Evolutionary conservation across 2,113 vertebrate species (phyloP), one percentile per base, ranked within the genome.

Genomic region (Lagenorhynchus albirostris): DNA sequence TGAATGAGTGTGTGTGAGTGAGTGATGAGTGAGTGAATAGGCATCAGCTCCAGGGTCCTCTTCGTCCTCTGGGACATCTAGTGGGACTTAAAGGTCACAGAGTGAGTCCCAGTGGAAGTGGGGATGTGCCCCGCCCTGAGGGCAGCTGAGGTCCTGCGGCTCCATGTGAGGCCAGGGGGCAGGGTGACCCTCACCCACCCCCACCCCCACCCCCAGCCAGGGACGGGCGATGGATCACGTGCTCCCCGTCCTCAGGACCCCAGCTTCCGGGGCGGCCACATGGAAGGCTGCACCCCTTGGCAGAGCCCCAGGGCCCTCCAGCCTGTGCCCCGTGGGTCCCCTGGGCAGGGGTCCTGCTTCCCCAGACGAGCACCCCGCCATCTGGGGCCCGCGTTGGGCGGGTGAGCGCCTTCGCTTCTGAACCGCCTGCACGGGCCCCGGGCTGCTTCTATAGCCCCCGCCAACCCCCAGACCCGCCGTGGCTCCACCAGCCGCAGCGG

Each of bases 391-490:
- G 15, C 73, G 29, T 6, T 23, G 71, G 44, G 65, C 41, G 44
- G 23, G 18, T 44, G 29, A 71, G 18, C 2, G 8, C 68, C 85
- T 58, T 73, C 36, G 41, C 81, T 84, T 33, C 41, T 23, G 29
- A 65, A 9, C 60, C 41, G 17, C 81, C 58, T 41, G 60, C 41
- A 50, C 8, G 23, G 36, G 26, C 36, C 25, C 33, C 79, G 26
- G 25, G 55, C 8, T 0, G 14, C 25, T 58, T n/a, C 53, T 26
- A 7, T 36, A 7, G n/a, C 8, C 77, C n/a, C 36, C 60, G 79
- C 55, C 55, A 20, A 9, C 3, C 36, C 8, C 25, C 55, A 62
- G n/a, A 60, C n/a, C 23, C 25, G 5, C 53, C 4, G 0, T 1
- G n/a, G 79, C 68, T 10, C 85, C 38, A 7, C 38, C 50, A 23